Evolutionary conservation across 2,888 invertebrate species (phyloP), one percentile per base, ranked within the genome.

Genomic region (Eretmocerus hayati): DNA sequence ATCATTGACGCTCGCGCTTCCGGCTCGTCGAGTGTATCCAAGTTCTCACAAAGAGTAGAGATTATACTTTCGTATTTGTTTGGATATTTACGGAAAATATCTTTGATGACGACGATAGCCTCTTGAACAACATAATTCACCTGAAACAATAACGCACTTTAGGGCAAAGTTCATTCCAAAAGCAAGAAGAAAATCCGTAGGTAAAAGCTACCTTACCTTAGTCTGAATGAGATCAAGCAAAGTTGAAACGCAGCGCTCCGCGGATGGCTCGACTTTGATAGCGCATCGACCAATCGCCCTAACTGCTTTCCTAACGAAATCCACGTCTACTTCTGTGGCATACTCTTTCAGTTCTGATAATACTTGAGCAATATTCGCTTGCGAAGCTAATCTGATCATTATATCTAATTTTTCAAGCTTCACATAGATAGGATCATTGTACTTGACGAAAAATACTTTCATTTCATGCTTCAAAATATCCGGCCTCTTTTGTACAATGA

Each of bases 61-160:
- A 99, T 99, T 66, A 99, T 99, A 72, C 95, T 96, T 75, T 99
- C 99, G 69, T 99, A 99, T 72, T 99, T 96, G 74, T 99, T 99
- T 9, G 99, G 99, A 74, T 99, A 99, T 73, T 99, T 92, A 47
- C 91, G 78, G 80, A 93, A 93, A 56, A 93, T 93, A 66, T 94
- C 93, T 75, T 99, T 99, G 66, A 99, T 99, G 19, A 99, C 99
- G 11, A 99, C 99, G 55, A 99, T 96, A 1, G 99, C 99, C 71
- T 99, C 99, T 72, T 99, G 99, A 1, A 99, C 99, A 15, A 99
- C 99, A 70, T 99, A 99, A 78, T 99, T 99, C 18, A 92, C 77
- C 75, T 75, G 46, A 19, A 30, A 16, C 18, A n/a, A n/a, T n/a
- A n/a, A n/a, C n/a, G n/a, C n/a, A n/a, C n/a, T n/a, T n/a, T n/a